Percentiles rank a stretch among this genome's conserved stretches.
These are phyloP conservation scores for Pluvialis apricaria DNA, from an alignment of 2,113 vertebrate genomes.

Conservation along the genomic window DNA sequence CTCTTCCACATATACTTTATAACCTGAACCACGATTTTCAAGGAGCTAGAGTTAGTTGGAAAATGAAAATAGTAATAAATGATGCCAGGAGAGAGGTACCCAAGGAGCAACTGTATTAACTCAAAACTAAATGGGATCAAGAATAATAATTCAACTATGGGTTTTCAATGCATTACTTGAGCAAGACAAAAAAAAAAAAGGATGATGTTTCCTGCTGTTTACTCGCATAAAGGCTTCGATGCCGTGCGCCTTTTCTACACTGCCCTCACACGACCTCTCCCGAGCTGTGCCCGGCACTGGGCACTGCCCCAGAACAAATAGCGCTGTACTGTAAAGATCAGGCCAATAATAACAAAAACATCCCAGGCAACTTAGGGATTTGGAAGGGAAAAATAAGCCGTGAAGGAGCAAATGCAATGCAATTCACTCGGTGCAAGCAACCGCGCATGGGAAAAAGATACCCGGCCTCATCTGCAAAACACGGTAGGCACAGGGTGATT, in stretches of 20 bases:
- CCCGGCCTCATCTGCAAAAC: background rate
- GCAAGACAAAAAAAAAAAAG: background rate
- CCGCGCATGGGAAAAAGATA: background rate
- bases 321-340: background rate
- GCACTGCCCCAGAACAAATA: conserved; percentile 3
- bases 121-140: background rate
- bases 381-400: background rate
- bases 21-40: background rate
- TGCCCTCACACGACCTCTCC: background rate
- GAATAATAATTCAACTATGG: background rate
- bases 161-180: background rate
- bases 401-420: fast-evolving
- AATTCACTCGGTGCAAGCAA: background rate
- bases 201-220: background rate
- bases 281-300: background rate
- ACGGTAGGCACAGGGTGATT: fast-evolving
- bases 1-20: background rate
- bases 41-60: background rate
- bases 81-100: background rate
- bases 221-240: background rate
- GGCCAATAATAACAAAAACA: background rate
- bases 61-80: background rate
- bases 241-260: background rate
- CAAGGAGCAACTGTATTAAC: background rate
- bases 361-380: background rate